Percentiles rank a stretch among this genome's conserved stretches.
Evolutionary conservation across 2,113 vertebrate genomes (phyloP).

Genomic region (Myiopsitta monachus): DNA sequence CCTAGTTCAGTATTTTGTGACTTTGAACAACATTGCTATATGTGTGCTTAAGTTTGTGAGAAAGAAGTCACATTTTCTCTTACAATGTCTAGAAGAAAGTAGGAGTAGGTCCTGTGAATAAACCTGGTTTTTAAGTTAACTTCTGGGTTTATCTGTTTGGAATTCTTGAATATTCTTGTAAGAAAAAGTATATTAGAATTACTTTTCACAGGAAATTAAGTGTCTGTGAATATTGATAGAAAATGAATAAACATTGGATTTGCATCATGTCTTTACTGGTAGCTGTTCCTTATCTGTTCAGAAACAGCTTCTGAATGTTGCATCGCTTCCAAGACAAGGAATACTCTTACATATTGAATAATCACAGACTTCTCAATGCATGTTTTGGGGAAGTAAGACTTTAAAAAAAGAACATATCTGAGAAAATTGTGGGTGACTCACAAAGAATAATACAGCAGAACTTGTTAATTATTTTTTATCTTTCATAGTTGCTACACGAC

Average conservation of each 20-base stretch:
- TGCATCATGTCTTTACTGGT: neutral
- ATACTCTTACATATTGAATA: neutral
- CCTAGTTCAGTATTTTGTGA: neutral
- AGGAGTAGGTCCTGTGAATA: neutral
- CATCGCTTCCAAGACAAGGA: neutral
- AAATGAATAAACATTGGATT: neutral
- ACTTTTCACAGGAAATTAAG: neutral
- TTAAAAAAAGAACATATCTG: neutral
- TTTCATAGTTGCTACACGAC: neutral
- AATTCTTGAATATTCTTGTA: neutral
- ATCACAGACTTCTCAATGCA: neutral
- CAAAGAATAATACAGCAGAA: neutral
- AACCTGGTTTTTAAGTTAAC: neutral
- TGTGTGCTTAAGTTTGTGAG: neutral
- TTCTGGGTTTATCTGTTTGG: neutral
- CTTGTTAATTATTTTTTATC: conserved; percentile 13
- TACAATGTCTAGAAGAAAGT: neutral
- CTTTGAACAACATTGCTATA: neutral
- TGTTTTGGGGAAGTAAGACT: neutral
- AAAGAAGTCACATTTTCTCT: neutral
- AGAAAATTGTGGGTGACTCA: neutral
- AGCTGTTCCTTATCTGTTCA: neutral
- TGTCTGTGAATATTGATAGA: neutral
- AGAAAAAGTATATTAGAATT: neutral
- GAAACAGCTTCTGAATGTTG: neutral